phyloP scores from a whole-genome alignment of 2,888 invertebrate genomes.

The Pristionchus maxplancki region DNA sequence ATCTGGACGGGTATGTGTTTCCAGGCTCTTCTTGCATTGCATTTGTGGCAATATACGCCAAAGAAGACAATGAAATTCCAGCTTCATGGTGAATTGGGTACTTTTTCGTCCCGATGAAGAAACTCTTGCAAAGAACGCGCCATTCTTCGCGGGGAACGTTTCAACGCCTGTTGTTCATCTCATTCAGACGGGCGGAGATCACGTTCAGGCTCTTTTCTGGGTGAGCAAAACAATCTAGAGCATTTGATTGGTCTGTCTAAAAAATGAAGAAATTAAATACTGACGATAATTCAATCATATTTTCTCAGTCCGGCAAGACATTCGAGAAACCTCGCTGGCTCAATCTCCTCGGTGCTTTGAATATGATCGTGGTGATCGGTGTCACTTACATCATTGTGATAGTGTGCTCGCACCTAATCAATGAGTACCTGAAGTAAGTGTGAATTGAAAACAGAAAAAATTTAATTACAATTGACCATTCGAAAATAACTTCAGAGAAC shows the following conservation, averaged over 20 bases:
- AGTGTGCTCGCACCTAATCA: background rate
- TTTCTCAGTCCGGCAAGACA: background rate
- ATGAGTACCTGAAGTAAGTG: constrained; percentile 9
- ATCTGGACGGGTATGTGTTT: background rate
- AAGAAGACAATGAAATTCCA: background rate
- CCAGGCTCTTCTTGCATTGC: background rate
- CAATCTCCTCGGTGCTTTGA: background rate
- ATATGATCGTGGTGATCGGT: background rate
- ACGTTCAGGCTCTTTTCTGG: background rate
- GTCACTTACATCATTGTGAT: background rate
- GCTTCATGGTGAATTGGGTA: background rate
- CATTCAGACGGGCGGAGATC: background rate
- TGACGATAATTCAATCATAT: background rate
- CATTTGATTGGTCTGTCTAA: background rate
- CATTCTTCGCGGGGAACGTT: background rate
- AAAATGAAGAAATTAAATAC: background rate
- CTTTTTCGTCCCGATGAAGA: background rate
- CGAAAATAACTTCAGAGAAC: background rate
- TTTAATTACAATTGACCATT: background rate
- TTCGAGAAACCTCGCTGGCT: background rate
- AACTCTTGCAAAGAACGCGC: background rate
- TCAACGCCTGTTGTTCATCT: background rate
- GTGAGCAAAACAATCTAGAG: background rate
- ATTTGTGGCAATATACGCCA: background rate
- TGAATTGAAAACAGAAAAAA: too few relatives aligned